Evolutionary conservation across 2,797 vertebrate species (phyloP), one percentile per base, ranked within the genome.

Genomic region (Sciurus carolinensis): DNA sequence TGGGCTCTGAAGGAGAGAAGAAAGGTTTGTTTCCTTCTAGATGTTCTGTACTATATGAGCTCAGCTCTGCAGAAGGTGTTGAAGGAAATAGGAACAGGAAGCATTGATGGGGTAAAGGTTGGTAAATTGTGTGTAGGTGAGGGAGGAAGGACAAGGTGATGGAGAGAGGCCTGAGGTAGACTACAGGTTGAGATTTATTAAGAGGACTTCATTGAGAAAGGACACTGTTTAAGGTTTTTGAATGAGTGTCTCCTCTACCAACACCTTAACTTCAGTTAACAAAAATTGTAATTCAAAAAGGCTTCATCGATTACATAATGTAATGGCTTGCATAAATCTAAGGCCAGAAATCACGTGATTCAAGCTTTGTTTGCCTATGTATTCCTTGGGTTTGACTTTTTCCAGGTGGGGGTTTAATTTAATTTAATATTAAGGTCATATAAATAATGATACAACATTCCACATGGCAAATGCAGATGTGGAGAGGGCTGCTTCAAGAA

Each of bases 101-200:
- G 0, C 18, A 7, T 24, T 18, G 10, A 12, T 28, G 64, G 7
- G 52, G 71, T 87, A 0, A 22, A 10, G 14, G 39, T 6, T 24
- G 39, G 22, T 42, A 13, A 42, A 77, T 11, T 42, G 9, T 20
- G 3, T 20, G 3, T 69, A 0, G 2, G 0, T 13, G 0, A 3
- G 11, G 6, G 15, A 18, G 1, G 2, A 33, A 7, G 0, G 39
- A 44, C 72, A 3, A 50, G 13, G 22, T 15, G 22, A 10, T 42
- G 10, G 18, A 26, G 2, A 71, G 5, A 13, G 24, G 0, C 13
- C 22, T 52, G 28, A 67, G 2, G 17, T 54, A 39, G 10, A 11
- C 2, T 50, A 20, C 26, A 72, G 86, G 72, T 64, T 44, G 80
- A 77, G 1, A 26, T 24, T 22, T 17, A 59, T 42, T 69, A 66